Percentiles rank a stretch among this genome's conserved stretches.
Evolutionary conservation across 2,888 invertebrate genomes (phyloP).

Genomic region (Conus canariensis): DNA sequence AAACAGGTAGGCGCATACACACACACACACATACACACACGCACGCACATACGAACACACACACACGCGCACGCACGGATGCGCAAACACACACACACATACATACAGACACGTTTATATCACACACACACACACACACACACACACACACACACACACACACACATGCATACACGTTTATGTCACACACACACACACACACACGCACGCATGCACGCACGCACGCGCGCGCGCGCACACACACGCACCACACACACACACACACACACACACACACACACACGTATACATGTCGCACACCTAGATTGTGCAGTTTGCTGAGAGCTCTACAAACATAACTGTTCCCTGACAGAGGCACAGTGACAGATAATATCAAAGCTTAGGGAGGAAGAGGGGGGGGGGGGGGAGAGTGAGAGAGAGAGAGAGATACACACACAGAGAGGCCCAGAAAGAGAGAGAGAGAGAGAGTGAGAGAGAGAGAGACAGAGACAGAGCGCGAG

Average conservation of each 20-base stretch:
- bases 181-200: background rate
- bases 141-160: too few species aligned
- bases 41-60: background rate
- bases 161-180: too few species aligned
- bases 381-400: too few species aligned
- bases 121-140: too few species aligned
- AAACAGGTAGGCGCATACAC: background rate
- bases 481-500: background rate
- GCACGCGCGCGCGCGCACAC: background rate
- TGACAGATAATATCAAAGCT: too few species aligned
- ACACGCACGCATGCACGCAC: background rate
- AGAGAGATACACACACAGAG: background rate
- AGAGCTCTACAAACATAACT: too few species aligned
- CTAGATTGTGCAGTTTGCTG: background rate
- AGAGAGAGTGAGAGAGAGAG: background rate
- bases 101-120: too few species aligned
- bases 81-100: background rate
- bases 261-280: slow-evolving; percentile 19
- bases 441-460: background rate
- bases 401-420: background rate
- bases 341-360: too few species aligned
- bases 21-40: background rate
- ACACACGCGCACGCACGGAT: background rate
- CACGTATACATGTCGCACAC: background rate
- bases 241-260: background rate